Base-by-base conservation (phyloP, 1,140 invertebrate genomes). In the Agrypnia vestita region DNA sequence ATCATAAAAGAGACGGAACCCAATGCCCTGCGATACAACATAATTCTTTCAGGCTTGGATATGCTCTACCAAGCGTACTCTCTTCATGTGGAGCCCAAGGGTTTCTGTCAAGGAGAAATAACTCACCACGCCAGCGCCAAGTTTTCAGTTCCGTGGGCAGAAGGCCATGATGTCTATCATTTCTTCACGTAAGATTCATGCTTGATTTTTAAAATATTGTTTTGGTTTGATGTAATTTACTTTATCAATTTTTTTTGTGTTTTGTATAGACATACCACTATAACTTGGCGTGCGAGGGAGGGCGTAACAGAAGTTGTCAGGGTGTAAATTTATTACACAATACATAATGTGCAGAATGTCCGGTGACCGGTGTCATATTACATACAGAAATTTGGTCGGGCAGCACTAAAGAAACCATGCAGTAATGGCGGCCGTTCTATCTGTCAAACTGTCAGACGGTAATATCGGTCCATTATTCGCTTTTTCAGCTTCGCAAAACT, bases 131-230 rank as follows among this genome's bases (percentile, higher is more conserved):
- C 91, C 3, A 89, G 91, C 0, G 90, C 92, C 0, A 91, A 92
- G 82, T 83, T 94, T 8, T 86, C 91, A 59, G 91, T 93, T 25
- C 91, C 92, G 3, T 94, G 93, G 93, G 91, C 90, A 12, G 84
- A 88, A 6, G 92, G 92, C 81, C 88, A 91, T 74, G 91, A 92
- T 51, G 89, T 91, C 75, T 90, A 91, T 84, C 87, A 90, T 82
- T 91, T 91, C 84, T 89, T 94, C 67, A 92, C 91, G 88, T 93
- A 87, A 87, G 90, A 88, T 17, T 69, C 19, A 61, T 19, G 12
- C 10, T 19, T 61, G 15, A 19, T 61, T 17, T n/a, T 17, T 61
- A n/a, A n/a, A 15, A 4, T 51, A 13, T 4, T 51, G 49, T 51
- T 4, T 51, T 51, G 8, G n/a, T 51, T 4, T 51, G 11, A 3